Percentiles rank a stretch among this genome's conserved stretches.
Evolutionary conservation across 2,888 invertebrate genomes (phyloP).

Genomic region (Sepiola atlantica): DNA sequence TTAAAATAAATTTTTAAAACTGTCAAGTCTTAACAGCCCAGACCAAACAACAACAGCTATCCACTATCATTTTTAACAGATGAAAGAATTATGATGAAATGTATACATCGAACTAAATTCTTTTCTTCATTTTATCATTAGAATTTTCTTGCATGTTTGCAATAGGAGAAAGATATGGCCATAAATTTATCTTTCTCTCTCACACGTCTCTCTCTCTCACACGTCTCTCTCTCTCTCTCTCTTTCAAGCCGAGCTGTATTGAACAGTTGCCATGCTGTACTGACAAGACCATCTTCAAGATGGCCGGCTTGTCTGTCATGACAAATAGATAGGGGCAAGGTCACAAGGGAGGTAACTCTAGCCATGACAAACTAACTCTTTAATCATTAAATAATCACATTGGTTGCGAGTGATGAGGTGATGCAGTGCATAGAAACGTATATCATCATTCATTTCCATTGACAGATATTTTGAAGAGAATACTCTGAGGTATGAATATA

Average conservation of each 20-base stretch:
- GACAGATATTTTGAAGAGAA: slow-evolving; percentile 32
- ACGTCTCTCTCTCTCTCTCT: too few relatives aligned
- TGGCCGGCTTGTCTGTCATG: not conserved
- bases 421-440: not conserved
- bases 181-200: not conserved
- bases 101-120: not conserved
- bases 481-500: slow-evolving; percentile 4
- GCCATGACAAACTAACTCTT: not conserved
- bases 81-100: not conserved
- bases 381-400: slow-evolving; percentile 16
- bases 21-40: too few relatives aligned
- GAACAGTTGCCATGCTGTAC: not conserved
- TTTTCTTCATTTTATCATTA: not conserved
- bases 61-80: not conserved
- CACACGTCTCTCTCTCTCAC: too few relatives aligned
- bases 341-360: not conserved
- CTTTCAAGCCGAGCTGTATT: not conserved
- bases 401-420: not conserved
- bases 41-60: not conserved
- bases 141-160: not conserved
- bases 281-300: slow-evolving; percentile 10
- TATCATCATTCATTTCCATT: not conserved
- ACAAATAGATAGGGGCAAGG: not conserved
- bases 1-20: too few relatives aligned
- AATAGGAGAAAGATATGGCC: not conserved